A percentile compares a stretch with the other conserved stretches of the same genome.
Evolutionary conservation across 2,888 invertebrate genomes (phyloP).

Genomic region (Eumerus sabulonum): DNA sequence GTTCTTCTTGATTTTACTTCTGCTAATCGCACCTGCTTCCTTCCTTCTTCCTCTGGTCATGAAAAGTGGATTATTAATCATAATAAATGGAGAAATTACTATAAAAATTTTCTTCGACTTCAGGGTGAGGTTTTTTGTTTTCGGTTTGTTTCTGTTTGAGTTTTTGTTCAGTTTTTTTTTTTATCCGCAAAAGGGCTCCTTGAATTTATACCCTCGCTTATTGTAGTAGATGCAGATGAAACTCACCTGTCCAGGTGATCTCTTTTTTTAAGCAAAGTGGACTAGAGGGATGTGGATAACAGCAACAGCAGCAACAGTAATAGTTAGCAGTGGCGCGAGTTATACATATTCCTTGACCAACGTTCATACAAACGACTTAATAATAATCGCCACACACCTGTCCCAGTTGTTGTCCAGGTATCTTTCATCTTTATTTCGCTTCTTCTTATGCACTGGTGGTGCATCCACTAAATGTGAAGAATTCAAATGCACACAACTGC

Average conservation of each 20-base stretch:
- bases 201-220: constrained; percentile 28
- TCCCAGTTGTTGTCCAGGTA: constrained; percentile 47
- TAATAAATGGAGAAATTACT: constrained; percentile 54
- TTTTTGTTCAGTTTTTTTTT: constrained; percentile 9
- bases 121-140: constrained; percentile 38
- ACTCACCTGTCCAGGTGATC: constrained; percentile 47
- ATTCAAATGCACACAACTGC: constrained; percentile 45
- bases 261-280: constrained; percentile 31
- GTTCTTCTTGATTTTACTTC: constrained; percentile 1
- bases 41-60: constrained; percentile 11
- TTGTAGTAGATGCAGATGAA: constrained; percentile 13
- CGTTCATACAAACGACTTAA: constrained; percentile 56
- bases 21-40: constrained; percentile 61
- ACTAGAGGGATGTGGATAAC: constrained; percentile 36
- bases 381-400: constrained; percentile 65
- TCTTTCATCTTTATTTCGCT: constrained; percentile 17
- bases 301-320: too few species aligned
- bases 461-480: constrained; percentile 9
- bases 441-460: constrained; percentile 13
- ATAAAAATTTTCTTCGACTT: constrained; percentile 23
- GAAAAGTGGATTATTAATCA: constrained; percentile 62
- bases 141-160: constrained; percentile 31
- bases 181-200: constrained; percentile 21
- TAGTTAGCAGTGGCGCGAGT: constrained; percentile 44
- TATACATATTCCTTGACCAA: not conserved